Base-by-base conservation (phyloP, 2,113 vertebrate species). In the Steatornis caripensis region DNA sequence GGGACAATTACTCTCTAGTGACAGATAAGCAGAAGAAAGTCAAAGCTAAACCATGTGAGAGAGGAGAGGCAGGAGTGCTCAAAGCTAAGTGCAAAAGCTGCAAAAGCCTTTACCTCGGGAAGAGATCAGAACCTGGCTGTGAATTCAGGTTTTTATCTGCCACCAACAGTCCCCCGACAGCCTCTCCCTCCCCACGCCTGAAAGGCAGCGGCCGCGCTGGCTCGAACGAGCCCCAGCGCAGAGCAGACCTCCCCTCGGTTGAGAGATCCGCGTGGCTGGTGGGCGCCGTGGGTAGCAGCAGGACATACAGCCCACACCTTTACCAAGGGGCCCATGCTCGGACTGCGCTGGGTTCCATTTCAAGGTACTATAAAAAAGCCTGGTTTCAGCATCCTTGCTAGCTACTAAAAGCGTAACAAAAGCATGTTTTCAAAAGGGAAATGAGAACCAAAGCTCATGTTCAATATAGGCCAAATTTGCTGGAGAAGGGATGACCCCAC, bases 1-100 rank as follows among this genome's bases (percentile, higher is more conserved):
- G 93, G 66, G 81, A 75, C 96, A 95, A 93, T 97, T 97, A 95
- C 94, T 92, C 89, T 94, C 84, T 34, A 85, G 89, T 16, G 61
- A 87, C 74, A 95, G 92, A 90, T 74, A 96, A 87, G 88, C 79
- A 96, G 92, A 96, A 94, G 88, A 93, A 89, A 95, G 90, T 93
- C 93, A 97, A 90, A 97, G 88, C 95, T 43, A 49, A 93, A 79
- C 72, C 2, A 0, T n/a, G 79, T 0, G 5, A 95, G 49, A 95
- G 41, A 12, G 2, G 65, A 86, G 78, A 96, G 69, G 90, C 90
- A 79, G 90, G 65, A 95, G 91, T 46, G 89, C 96, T 95, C 66
- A 77, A 83, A 95, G 83, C 53, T 48, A 81, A 92, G 94, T 92
- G 95, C 57, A 74, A 90, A 76, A 91, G 61, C 89, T 54, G 46